Base-by-base conservation (phyloP, 1,140 invertebrate species). In the Hestina assimilis region DNA sequence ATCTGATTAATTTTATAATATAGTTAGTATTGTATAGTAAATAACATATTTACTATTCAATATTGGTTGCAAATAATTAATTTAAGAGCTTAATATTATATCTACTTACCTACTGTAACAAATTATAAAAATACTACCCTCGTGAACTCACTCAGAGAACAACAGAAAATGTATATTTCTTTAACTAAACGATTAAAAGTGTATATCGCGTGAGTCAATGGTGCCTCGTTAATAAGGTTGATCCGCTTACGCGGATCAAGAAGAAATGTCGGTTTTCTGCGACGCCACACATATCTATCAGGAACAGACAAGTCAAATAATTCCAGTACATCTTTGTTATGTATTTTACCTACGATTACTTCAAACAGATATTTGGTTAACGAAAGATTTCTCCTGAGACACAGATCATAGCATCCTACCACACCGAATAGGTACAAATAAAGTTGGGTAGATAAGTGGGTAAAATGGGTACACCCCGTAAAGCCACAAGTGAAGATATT, bases 151-250 rank as follows among this genome's bases (percentile, higher is more conserved):
- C 40, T 42, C 40, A 42, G 9, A 19, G 40, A 20, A 42, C 40
- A 42, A 2, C 15, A 1, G 17, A 42, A 42, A 3, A 42, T 19
- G 8, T 42, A 14, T 19, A 3, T 8, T 3, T 42, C 19, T 2
- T 42, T n/a, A n/a, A n/a, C n/a, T n/a, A n/a, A n/a, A n/a, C n/a
- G n/a, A n/a, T n/a, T n/a, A n/a, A n/a, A n/a, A 19, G 24, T 19
- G 21, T 19, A 23, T 12, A 29, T 7, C 2, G 31, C 33, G 14
- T 20, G 33, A 6, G 20, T 20, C 28, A 33, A 6, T 1, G 46
- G 46, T 6, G 46, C 46, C 46, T 48, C n/a, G n/a, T 29, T 48
- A 2, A 48, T 11, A 15, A 48, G 29, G 7, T 48, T 33, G 11
- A 31, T 48, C 4, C 46, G 9, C 4, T 6, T 31, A 8, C 2